Percentiles rank a stretch among this genome's conserved stretches.
phyloP scores from a whole-genome alignment of 2,888 invertebrate species.

The Morpho deidamia region DNA sequence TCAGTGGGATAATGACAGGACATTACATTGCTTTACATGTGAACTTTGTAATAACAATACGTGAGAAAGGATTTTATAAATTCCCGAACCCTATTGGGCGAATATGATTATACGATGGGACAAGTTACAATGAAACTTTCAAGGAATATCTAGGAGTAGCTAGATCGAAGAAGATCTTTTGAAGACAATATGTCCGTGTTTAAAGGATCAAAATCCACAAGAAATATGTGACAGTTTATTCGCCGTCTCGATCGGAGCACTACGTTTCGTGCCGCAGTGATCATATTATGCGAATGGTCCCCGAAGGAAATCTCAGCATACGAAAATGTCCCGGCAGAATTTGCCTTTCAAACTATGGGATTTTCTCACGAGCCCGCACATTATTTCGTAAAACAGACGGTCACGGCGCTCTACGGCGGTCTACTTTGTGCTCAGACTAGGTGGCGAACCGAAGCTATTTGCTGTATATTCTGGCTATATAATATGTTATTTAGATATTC shows the following conservation, averaged over 20 bases:
- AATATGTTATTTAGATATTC: too few species aligned
- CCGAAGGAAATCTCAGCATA: constrained; percentile 27
- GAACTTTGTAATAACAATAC: too few species aligned
- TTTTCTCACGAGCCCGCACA: constrained; percentile 40
- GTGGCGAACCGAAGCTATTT: too few species aligned
- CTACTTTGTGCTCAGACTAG: not conserved
- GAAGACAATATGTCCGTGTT: not conserved
- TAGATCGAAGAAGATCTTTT: too few species aligned
- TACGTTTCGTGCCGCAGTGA: constrained; percentile 22
- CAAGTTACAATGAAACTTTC: not conserved
- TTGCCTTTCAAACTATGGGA: constrained; percentile 49
- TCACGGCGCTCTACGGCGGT: not conserved
- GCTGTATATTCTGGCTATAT: too few species aligned
- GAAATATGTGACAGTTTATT: constrained; percentile 18
- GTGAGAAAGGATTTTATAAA: too few species aligned
- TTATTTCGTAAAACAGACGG: constrained; percentile 47
- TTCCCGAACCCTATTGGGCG: too few species aligned
- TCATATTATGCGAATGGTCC: constrained; percentile 40
- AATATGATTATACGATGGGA: constrained; percentile 4
- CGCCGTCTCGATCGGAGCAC: constrained; percentile 14
- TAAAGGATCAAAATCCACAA: not conserved
- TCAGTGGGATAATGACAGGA: too few species aligned
- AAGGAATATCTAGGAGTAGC: too few species aligned
- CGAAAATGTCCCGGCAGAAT: constrained; percentile 41
- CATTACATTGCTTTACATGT: too few species aligned